phyloP scores from a whole-genome alignment of 1,140 invertebrate genomes.

The Bradynema listronoti region DNA sequence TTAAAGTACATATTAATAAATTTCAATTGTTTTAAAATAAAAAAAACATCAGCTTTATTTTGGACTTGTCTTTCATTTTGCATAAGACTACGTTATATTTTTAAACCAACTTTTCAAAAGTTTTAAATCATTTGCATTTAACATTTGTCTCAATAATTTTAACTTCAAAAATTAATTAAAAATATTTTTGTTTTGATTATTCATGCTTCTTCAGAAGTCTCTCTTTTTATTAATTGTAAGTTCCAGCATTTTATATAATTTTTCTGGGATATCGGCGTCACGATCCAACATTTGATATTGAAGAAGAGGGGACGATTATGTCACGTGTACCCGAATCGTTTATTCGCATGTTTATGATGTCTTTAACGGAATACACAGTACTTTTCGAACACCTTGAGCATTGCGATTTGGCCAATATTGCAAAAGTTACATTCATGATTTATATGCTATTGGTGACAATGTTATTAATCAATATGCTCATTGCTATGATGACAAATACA shows the following conservation, averaged over 20 bases:
- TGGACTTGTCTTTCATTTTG: no score
- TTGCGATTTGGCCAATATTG: constrained; percentile 78
- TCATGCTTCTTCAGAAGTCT: constrained; percentile 6
- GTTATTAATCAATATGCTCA: constrained; percentile 91
- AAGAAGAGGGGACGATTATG: constrained; percentile 46
- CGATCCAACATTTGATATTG: constrained; percentile 25
- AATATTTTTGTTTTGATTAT: no score
- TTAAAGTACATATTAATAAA: not conserved
- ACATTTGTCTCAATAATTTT: no score
- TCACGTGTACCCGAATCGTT: constrained; percentile 66
- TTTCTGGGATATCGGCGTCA: constrained; percentile 72
- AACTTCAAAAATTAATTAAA: no score
- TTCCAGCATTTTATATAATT: constrained; percentile 80
- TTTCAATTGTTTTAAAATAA: constrained; percentile 11
- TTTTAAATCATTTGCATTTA: no score
- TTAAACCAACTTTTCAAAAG: no score
- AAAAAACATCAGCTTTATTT: no score
- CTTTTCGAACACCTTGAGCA: constrained; percentile 80
- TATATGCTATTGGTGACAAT: constrained; percentile 94
- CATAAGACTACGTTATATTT: no score
- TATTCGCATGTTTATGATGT: constrained; percentile 96
- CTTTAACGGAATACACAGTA: constrained; percentile 85
- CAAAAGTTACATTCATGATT: constrained; percentile 81
- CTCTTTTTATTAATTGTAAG: no score
- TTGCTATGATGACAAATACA: constrained; percentile 99